phyloP scores from a whole-genome alignment of 2,113 vertebrate species.

The Grammomys dolichurus region DNA sequence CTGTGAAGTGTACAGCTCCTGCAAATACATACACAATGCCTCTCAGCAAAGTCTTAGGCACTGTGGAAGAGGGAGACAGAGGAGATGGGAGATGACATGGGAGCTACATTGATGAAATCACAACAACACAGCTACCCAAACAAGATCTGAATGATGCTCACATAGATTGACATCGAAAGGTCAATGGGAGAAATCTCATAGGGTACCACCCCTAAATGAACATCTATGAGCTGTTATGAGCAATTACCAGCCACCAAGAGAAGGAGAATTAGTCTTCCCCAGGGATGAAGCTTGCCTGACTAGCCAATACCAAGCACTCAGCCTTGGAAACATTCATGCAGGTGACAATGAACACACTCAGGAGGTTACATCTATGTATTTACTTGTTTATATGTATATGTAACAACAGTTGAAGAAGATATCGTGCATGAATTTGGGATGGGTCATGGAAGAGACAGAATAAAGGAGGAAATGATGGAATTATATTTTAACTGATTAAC shows the following conservation, averaged over 20 bases:
- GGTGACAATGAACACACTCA: background rate
- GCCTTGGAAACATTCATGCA: background rate
- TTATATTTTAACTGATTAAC: background rate
- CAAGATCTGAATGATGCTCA: background rate
- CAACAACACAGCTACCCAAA: background rate
- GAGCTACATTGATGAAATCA: background rate
- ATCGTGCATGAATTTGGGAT: background rate
- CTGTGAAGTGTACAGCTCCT: background rate
- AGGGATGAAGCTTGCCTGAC: background rate
- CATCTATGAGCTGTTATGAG: background rate
- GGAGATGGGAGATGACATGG: background rate
- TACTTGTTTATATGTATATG: background rate
- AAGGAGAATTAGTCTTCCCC: background rate
- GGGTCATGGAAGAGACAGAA: background rate
- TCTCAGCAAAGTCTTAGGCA: background rate
- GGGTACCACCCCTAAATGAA: background rate
- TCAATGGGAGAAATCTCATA: too few species aligned
- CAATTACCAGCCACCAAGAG: background rate
- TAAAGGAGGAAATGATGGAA: background rate
- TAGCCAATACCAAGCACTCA: background rate
- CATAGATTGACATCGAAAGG: background rate
- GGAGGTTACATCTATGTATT: background rate
- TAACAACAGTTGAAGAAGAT: background rate
- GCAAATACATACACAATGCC: background rate
- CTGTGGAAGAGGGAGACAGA: background rate